phyloP scores from a whole-genome alignment of 1,140 invertebrate species.

The Nephotettix cincticeps region DNA sequence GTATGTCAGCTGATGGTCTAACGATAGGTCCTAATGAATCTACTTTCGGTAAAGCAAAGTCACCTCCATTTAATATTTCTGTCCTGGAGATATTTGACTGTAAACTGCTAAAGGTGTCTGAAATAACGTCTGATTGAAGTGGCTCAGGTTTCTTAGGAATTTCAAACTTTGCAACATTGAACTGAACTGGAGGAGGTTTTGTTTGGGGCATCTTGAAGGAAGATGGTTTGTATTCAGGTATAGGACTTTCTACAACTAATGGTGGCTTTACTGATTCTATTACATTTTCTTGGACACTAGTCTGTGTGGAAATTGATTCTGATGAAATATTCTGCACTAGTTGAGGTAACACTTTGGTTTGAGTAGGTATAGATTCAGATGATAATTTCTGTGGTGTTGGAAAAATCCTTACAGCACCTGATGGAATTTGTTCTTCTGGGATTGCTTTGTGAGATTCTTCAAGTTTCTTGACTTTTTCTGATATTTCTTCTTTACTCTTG shows the following conservation, averaged over 20 bases:
- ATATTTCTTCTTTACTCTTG: conserved; percentile 53
- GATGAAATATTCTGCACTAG: background rate
- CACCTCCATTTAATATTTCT: background rate
- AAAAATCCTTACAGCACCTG: conserved; percentile 62
- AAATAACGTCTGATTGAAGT: conserved; percentile 2
- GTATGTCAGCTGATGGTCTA: conserved; percentile 44
- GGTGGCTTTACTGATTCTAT: background rate
- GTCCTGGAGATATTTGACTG: background rate
- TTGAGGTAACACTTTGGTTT: background rate
- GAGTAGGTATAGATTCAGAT: conserved; percentile 36
- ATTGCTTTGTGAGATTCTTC: conserved; percentile 60
- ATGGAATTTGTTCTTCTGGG: conserved; percentile 58
- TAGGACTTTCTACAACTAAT: background rate
- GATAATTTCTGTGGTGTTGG: conserved; percentile 47
- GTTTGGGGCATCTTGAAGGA: background rate
- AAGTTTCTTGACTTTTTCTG: conserved; percentile 60
- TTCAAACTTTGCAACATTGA: conserved; percentile 11
- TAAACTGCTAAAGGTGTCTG: background rate
- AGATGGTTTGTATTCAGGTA: too few species aligned
- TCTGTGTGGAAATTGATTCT: background rate
- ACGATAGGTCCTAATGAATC: conserved; percentile 42
- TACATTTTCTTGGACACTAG: background rate
- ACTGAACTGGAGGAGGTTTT: background rate
- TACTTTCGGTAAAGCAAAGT: background rate
- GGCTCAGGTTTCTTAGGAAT: conserved; percentile 24